These are phyloP conservation scores for Daboia siamensis DNA, from an alignment of 2,113 vertebrate genomes.

Conservation along the genomic window DNA sequence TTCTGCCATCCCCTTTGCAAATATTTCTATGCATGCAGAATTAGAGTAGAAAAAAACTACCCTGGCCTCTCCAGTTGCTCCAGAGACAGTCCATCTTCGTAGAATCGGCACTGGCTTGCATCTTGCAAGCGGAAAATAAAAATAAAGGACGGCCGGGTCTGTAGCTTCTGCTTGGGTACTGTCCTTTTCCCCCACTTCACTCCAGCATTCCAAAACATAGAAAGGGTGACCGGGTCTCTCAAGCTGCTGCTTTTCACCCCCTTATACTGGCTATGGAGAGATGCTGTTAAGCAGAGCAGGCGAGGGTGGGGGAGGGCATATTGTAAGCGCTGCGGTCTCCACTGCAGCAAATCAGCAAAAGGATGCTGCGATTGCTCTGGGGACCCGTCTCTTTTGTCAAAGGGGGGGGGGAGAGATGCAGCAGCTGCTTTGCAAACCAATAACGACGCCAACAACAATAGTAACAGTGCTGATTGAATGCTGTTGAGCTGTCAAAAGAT, in stretches of 20 bases:
- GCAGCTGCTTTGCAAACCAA: slow-evolving; percentile 63
- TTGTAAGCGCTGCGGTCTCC: slow-evolving; percentile 78
- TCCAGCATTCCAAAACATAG: slow-evolving; percentile 78
- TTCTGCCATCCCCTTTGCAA: slow-evolving; percentile 57
- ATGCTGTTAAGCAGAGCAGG: slow-evolving; percentile 69
- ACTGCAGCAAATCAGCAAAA: slow-evolving; percentile 84
- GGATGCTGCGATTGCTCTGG: slow-evolving; percentile 68
- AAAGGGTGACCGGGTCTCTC: slow-evolving; percentile 57
- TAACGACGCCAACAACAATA: slow-evolving; percentile 38
- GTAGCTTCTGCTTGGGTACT: slow-evolving; percentile 51
- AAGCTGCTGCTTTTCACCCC: slow-evolving; percentile 3
- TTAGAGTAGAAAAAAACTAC: slow-evolving; percentile 70
- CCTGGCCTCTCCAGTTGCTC: slow-evolving; percentile 98
- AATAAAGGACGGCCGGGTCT: slow-evolving; percentile 47
- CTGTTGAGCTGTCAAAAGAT: slow-evolving; percentile 38
- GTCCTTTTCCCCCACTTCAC: slow-evolving; percentile 61
- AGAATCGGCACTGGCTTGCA: slow-evolving; percentile 91
- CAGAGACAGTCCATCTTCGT: slow-evolving; percentile 94
- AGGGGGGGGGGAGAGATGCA: slow-evolving; percentile 33
- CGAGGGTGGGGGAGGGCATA: slow-evolving; percentile 70
- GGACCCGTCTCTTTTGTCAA: slow-evolving; percentile 66
- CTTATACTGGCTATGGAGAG: slow-evolving; percentile 68
- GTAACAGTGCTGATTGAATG: neutral
- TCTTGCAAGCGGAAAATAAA: slow-evolving; percentile 66
- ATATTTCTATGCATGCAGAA: slow-evolving; percentile 68